A percentile compares a stretch with the other conserved stretches of the same genome.
These are phyloP conservation scores for Takifugu ocellatus DNA, from an alignment of 2,797 vertebrate genomes.

Conservation along the genomic window DNA sequence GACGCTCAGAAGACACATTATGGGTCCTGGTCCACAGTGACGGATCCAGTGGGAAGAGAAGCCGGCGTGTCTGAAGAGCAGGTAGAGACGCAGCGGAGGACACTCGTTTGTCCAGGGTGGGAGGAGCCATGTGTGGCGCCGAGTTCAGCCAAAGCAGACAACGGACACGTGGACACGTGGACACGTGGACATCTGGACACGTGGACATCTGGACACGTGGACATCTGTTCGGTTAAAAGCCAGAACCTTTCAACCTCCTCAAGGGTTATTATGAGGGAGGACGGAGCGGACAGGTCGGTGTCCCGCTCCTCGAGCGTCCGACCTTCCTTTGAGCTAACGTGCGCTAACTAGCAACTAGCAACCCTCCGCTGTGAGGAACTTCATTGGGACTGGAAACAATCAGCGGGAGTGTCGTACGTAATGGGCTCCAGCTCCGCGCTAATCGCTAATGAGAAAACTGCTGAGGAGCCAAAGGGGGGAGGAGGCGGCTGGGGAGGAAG, in stretches of 20 bases:
- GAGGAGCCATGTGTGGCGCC: conserved; percentile 49
- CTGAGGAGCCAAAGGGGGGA: conserved; percentile 49
- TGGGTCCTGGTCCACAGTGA: conserved; percentile 19
- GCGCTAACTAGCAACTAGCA: conserved; percentile 65
- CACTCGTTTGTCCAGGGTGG: conserved; percentile 36
- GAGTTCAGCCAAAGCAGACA: too few relatives aligned
- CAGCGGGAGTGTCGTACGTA: conserved; percentile 69
- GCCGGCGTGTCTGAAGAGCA: conserved; percentile 35
- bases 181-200: too few relatives aligned
- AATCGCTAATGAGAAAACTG: conserved; percentile 78
- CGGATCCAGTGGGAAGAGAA: conserved; percentile 26
- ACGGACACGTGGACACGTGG: too few relatives aligned
- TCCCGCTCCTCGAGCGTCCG: too few relatives aligned
- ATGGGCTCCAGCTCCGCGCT: conserved; percentile 75
- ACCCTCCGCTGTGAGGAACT: conserved; percentile 68
- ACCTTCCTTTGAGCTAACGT: conserved; percentile 57
- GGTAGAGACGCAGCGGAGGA: conserved; percentile 25
- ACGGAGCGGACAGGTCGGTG: conserved; percentile 45
- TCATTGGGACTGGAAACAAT: conserved; percentile 80
- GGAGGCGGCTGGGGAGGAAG: conserved; percentile 47
- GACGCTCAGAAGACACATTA: conserved; percentile 36
- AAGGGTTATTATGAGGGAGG: conserved; percentile 5
- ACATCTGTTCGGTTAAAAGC: too few relatives aligned
- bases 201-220: too few relatives aligned
- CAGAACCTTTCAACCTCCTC: too few relatives aligned